Base-by-base conservation (phyloP, 2,888 invertebrate species). In the Cerastis rubricosa region DNA sequence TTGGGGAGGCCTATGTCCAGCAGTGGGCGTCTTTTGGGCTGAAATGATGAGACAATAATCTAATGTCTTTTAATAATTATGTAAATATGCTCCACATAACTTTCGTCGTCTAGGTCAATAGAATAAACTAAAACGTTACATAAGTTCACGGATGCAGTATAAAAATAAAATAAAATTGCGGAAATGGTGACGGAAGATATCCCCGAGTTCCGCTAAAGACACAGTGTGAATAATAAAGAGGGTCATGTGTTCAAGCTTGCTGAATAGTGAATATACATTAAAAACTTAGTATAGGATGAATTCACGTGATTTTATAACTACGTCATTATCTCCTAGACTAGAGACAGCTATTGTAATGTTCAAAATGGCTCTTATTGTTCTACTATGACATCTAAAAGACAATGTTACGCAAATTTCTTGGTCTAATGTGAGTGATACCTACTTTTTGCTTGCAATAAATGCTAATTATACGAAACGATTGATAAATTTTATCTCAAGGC, bases 91-190 rank as follows among this genome's bases (percentile, higher is more conserved):
- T 65, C 74, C 17, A 85, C 67, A 77, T 75, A 49, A 61, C 47
- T 81, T 65, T 51, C 35, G n/a, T 73, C 69, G 73, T 71, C 29
- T 76, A 71, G 76, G 54, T 78, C 70, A 83, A 68, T 43, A 40
- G 65, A 77, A 76, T 79, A 74, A 59, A 77, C 71, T 74, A 78
- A 65, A 77, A 71, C 19, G 54, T 87, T 87, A 81, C 74, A 74
- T 76, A 85, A 87, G 43, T 61, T 67, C 73, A 67, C 78, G 80
- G 85, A 86, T 83, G 78, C 68, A 67, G 69, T 78, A 69, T 76
- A 71, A 75, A 73, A 77, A 68, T 79, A 71, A 72, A 87, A 78
- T 79, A 17, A 81, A 71, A 80, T 74, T 59, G 76, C 87, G 87
- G 87, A 87, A 87, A 84, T 73, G 65, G 43, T 64, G 73, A 65